Evolutionary conservation across 2,113 vertebrate genomes (phyloP).

Genomic region (Mionectes macconnelli): DNA sequence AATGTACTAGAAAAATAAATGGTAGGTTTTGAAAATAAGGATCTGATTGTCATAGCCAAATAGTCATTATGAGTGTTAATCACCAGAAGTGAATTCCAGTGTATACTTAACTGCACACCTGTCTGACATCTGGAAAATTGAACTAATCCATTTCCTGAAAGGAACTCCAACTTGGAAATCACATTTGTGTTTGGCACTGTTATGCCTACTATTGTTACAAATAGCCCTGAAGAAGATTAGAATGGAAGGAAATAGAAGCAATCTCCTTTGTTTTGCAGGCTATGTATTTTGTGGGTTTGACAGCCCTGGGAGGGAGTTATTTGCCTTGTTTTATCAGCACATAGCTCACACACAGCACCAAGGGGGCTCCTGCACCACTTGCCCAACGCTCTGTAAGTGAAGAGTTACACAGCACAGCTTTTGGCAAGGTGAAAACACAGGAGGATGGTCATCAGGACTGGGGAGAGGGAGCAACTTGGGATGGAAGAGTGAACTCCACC

Average conservation of each 20-base stretch:
- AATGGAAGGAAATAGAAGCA: constrained; percentile 51
- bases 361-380: background rate
- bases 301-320: background rate
- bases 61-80: constrained; percentile 62
- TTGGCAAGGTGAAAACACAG: background rate
- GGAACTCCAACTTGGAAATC: constrained; percentile 60
- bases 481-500: background rate
- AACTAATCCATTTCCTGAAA: constrained; percentile 69
- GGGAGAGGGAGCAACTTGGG: fast-evolving
- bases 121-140: constrained; percentile 73
- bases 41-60: constrained; percentile 61
- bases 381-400: background rate
- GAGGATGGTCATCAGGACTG: background rate
- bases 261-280: constrained; percentile 1
- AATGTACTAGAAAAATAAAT: constrained; percentile 67
- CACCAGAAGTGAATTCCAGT: constrained; percentile 55
- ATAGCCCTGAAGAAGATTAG: constrained; percentile 60
- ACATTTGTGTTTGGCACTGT: constrained; percentile 35
- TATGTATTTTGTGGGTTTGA: constrained; percentile 27
- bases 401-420: background rate
- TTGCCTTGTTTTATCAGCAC: background rate
- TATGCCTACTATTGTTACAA: constrained; percentile 58
- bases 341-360: background rate
- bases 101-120: constrained; percentile 67
- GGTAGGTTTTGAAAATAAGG: constrained; percentile 53